These are phyloP conservation scores for Yasuhikotakia modesta DNA, from an alignment of 2,797 vertebrate genomes.

Conservation along the genomic window DNA sequence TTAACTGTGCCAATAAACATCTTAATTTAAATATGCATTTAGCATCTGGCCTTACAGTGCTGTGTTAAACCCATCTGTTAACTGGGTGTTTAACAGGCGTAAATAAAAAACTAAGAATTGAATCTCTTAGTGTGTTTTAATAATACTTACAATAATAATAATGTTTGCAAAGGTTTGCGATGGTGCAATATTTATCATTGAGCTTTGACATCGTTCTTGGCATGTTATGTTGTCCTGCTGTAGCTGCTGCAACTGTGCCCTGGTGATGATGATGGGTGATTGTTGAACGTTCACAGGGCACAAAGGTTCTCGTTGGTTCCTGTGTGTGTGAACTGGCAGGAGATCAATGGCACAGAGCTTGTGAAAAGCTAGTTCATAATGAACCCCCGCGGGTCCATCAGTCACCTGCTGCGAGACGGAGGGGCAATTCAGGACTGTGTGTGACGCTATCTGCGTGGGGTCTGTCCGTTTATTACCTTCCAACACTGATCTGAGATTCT, in stretches of 20 bases:
- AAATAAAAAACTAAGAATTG: too few species aligned
- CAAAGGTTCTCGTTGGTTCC: slow-evolving; percentile 20
- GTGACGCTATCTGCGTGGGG: not conserved
- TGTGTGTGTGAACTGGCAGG: slow-evolving; percentile 40
- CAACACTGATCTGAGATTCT: slow-evolving; percentile 23
- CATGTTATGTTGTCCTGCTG: slow-evolving; percentile 1
- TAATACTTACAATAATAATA: too few species aligned
- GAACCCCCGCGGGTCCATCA: slow-evolving; percentile 23
- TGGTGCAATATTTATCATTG: not conserved
- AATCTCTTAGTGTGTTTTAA: too few species aligned
- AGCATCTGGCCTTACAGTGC: too few species aligned
- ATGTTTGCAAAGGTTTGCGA: too few species aligned
- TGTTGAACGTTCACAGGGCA: slow-evolving; percentile 31
- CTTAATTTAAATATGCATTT: too few species aligned
- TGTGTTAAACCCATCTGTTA: too few species aligned
- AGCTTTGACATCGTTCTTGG: slow-evolving; percentile 14
- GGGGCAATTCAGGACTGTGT: slow-evolving; percentile 1
- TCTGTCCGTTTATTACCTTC: not conserved
- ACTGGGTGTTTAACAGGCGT: too few species aligned
- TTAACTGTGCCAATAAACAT: too few species aligned
- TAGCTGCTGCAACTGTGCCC: slow-evolving; percentile 10
- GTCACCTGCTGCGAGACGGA: slow-evolving; percentile 25
- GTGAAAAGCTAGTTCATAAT: slow-evolving; percentile 28
- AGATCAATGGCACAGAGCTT: slow-evolving; percentile 29
- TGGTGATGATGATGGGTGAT: slow-evolving; percentile 22